A percentile compares a stretch with the other conserved stretches of the same genome.
These are phyloP conservation scores for Sphecodes monilicornis DNA, from an alignment of 2,888 invertebrate species.

Conservation along the genomic window DNA sequence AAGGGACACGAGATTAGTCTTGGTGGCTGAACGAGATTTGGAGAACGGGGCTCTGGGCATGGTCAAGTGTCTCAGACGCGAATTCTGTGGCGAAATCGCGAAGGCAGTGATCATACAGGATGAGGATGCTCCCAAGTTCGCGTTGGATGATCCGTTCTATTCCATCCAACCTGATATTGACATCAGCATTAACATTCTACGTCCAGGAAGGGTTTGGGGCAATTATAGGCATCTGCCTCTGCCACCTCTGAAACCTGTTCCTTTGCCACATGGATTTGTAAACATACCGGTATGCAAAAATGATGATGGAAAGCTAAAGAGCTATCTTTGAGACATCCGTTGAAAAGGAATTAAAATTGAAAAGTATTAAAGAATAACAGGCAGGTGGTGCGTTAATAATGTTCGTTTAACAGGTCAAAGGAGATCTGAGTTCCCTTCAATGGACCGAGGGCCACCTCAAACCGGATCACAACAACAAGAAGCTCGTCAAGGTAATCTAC, in stretches of 20 bases:
- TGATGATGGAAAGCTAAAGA: background rate
- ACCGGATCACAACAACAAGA: conserved; percentile 41
- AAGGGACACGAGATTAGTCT: conserved; percentile 85
- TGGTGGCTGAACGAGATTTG: conserved; percentile 89
- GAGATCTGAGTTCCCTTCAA: conserved; percentile 94
- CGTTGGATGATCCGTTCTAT: conserved; percentile 88
- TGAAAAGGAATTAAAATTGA: background rate
- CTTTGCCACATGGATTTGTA: conserved; percentile 90
- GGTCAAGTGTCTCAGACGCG: conserved; percentile 93
- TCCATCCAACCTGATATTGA: conserved; percentile 89
- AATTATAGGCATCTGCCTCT: conserved; percentile 93
- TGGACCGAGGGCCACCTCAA: conserved; percentile 91
- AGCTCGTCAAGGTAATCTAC: conserved; percentile 88
- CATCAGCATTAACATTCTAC: conserved; percentile 90
- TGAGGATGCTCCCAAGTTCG: conserved; percentile 88
- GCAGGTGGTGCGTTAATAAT: background rate
- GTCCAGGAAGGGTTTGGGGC: conserved; percentile 88
- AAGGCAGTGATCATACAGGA: conserved; percentile 88
- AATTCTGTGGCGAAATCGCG: conserved; percentile 88
- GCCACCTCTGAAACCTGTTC: conserved; percentile 84
- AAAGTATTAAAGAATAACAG: background rate
- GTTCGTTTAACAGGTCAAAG: conserved; percentile 86
- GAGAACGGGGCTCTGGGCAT: conserved; percentile 93
- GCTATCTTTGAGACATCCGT: background rate
- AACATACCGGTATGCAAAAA: conserved; percentile 86